These are phyloP conservation scores for Hecatera dysodea DNA, from an alignment of 2,888 invertebrate species.

Conservation along the genomic window DNA sequence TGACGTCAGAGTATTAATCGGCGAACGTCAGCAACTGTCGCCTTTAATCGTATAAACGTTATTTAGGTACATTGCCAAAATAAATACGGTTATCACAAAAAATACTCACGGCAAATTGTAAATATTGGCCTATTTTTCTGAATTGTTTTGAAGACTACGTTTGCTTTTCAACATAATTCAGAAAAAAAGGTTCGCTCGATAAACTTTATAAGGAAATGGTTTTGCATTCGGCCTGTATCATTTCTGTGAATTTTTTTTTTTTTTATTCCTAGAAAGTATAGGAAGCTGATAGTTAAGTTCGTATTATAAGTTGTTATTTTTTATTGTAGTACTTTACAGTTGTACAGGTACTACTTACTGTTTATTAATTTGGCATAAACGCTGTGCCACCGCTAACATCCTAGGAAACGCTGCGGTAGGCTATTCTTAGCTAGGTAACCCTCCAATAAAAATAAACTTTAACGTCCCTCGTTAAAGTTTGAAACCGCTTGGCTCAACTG, in stretches of 20 bases:
- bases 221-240: background rate
- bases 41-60: background rate
- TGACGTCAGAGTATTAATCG: background rate
- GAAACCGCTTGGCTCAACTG: background rate
- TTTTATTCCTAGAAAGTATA: too few relatives aligned
- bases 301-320: background rate
- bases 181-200: too few relatives aligned
- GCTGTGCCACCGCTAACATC: constrained; percentile 6
- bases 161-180: too few relatives aligned
- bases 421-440: constrained; percentile 7
- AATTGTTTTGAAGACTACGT: too few relatives aligned
- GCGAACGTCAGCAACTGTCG: background rate
- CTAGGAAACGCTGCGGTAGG: background rate
- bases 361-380: constrained; percentile 7
- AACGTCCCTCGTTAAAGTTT: constrained; percentile 1
- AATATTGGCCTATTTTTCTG: too few relatives aligned
- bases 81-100: too few relatives aligned
- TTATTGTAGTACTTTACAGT: background rate
- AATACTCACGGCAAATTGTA: too few relatives aligned
- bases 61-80: too few relatives aligned
- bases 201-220: too few relatives aligned
- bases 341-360: background rate
- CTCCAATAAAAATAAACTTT: constrained; percentile 29
- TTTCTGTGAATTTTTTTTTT: background rate
- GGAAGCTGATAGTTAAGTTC: too few relatives aligned